Evolutionary conservation across 2,797 vertebrate genomes (phyloP), one percentile per base, ranked within the genome.

Genomic region (Pelodytes ibericus): DNA sequence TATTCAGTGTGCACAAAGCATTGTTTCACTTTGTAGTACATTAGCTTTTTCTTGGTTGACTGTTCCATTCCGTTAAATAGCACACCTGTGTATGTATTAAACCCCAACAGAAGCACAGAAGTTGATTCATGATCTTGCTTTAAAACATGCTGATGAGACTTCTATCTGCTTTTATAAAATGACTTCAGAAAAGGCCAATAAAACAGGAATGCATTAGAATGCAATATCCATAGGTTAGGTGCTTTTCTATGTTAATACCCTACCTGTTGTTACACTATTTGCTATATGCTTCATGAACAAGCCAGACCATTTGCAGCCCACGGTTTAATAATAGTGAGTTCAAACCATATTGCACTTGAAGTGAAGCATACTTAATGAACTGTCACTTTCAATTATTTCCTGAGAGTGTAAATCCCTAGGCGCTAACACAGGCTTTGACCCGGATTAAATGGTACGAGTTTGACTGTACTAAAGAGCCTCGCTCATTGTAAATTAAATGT

Each of bases 351-450:
- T 79, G 74, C 69, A 62, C 69, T 72, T 64, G 69, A 73, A 72
- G 31, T 76, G 68, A 24, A 72, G 73, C 69, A 75, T 72, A 72
- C 64, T 76, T 80, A 80, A 80, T 67, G 63, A 80, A 68, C 63
- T 80, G 73, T 68, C 73, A 72, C 56, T 68, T 72, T 72, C 79
- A 72, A 76, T 80, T 80, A 76, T 80, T 80, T 72, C 70, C 69
- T 76, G 69, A 67, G 68, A 76, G 62, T 70, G 62, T 80, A 68
- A 63, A 80, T 76, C 65, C 63, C 70, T 68, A 72, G 20, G 57
- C 71, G 74, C 62, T 60, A 80, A 67, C 57, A 25, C 27, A 66
- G 68, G 73, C 62, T 67, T 7, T 80, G 79, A 72, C 73, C 79
- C 69, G 27, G 62, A 75, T 75, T 75, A 80, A 80, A 80, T 79